These are phyloP conservation scores for Brenthis hecate DNA, from an alignment of 2,888 invertebrate species.

Conservation along the genomic window DNA sequence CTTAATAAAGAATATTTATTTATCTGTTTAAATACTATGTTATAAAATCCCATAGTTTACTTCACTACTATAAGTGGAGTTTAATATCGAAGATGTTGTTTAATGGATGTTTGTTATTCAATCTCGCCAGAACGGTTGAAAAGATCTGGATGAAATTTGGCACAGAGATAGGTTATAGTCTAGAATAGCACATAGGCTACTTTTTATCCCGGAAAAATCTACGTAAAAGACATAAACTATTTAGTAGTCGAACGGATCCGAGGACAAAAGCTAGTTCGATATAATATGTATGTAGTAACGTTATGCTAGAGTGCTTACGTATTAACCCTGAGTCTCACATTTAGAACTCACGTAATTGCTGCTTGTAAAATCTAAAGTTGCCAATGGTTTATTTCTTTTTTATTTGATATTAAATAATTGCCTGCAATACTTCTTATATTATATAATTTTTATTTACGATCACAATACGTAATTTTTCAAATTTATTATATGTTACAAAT, in stretches of 20 bases:
- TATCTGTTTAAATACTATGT: too few relatives aligned
- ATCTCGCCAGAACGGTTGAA: too few relatives aligned
- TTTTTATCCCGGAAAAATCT: too few relatives aligned
- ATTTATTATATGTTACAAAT: background rate
- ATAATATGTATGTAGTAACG: slow-evolving; percentile 15
- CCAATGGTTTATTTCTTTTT: background rate
- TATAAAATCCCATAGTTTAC: too few relatives aligned
- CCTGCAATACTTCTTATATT: slow-evolving; percentile 4
- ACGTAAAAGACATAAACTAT: too few relatives aligned
- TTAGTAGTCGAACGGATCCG: too few relatives aligned
- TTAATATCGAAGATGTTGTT: slow-evolving; percentile 9
- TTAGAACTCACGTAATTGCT: background rate
- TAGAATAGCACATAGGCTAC: too few relatives aligned
- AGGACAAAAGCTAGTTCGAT: slow-evolving; percentile 20
- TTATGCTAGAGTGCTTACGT: slow-evolving; percentile 27
- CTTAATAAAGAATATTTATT: slow-evolving; percentile 47
- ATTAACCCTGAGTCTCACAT: slow-evolving; percentile 6
- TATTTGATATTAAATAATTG: background rate
- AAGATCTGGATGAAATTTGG: too few relatives aligned
- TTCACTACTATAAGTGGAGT: slow-evolving; percentile 7
- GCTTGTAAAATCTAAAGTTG: background rate
- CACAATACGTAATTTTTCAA: background rate
- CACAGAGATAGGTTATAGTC: too few relatives aligned
- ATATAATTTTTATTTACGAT: background rate
- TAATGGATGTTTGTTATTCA: too few relatives aligned